These are phyloP conservation scores for Rhagonycha lutea DNA, from an alignment of 2,888 invertebrate genomes.

Conservation along the genomic window DNA sequence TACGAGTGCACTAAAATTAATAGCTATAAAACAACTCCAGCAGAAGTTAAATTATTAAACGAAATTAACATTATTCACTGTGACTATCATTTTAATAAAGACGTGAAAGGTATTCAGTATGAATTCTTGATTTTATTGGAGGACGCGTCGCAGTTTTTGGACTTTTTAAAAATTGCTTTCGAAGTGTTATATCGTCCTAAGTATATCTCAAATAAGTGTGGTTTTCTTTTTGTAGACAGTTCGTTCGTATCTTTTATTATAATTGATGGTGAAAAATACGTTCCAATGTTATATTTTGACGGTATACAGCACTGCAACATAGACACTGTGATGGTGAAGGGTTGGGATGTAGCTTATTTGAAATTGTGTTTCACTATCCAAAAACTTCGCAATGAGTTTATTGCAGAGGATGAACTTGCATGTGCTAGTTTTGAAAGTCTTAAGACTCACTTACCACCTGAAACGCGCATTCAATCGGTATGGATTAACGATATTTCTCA, in stretches of 20 bases:
- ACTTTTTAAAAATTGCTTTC: conserved; percentile 87
- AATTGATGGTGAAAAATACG: conserved; percentile 81
- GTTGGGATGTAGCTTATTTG: conserved; percentile 90
- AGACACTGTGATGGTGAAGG: conserved; percentile 83
- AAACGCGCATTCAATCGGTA: conserved; percentile 81
- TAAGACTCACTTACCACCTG: conserved; percentile 86
- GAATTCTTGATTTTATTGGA: conserved; percentile 60
- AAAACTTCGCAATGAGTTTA: conserved; percentile 87
- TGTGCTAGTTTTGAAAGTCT: conserved; percentile 89
- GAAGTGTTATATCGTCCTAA: conserved; percentile 76
- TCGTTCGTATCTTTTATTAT: conserved; percentile 92
- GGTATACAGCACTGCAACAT: conserved; percentile 89
- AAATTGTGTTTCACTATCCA: conserved; percentile 95
- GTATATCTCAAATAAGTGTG: conserved; percentile 74
- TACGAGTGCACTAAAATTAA: neutral
- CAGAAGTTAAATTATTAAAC: neutral
- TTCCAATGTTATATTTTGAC: conserved; percentile 88
- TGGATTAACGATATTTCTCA: conserved; percentile 58
- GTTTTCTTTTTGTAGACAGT: conserved; percentile 88
- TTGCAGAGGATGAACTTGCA: conserved; percentile 87
- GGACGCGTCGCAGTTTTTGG: conserved; percentile 89
- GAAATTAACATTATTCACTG: conserved; percentile 54
- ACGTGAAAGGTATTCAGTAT: conserved; percentile 87
- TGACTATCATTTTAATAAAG: conserved; percentile 82
- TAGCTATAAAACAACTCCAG: neutral